Base-by-base conservation (phyloP, 2,797 vertebrate species). In the Ciconia nigra region DNA sequence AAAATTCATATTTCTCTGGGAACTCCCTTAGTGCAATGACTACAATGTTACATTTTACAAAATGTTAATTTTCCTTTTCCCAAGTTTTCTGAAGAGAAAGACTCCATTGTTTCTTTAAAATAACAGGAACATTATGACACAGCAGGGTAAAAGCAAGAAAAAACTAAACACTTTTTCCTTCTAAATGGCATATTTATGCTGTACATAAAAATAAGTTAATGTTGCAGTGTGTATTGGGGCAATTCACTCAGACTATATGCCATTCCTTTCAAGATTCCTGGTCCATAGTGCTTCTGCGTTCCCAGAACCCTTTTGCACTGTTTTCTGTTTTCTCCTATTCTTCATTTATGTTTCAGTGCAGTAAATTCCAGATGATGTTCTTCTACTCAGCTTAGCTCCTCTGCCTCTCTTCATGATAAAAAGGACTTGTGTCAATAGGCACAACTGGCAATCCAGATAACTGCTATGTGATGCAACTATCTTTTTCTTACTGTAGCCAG, bases 1-100 rank as follows among this genome's bases (percentile, higher is more conserved):
- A 97, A 97, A 90, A 96, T 71, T 86, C 17, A 41, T 89, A 59
- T 95, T 80, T 96, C 81, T 97, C 90, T 91, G 70, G 70, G 76
- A 54, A 89, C 39, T 52, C 42, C 63, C 86, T 96, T 95, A 80
- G 39, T 88, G 79, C 7, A 10, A 67, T 77, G 29, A 89, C 37
- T 85, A 85, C 70, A 73, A 86, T 87, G 87, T 82, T 94, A 80
- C n/a, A 91, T 94, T 94, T 87, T 93, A 93, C 31, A 59, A 89
- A 96, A 96, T 73, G 35, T 69, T 96, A n/a, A 63, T 93, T 91
- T 93, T 49, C 61, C 3, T 21, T 84, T 90, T 88, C 61, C 44
- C 15, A 18, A 51, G 51, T 67, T 95, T 97, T 93, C 87, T 90
- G 70, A 95, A 47, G 69, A 96, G 76, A 78, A 97, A 87, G 55